Evolutionary conservation across 2,113 vertebrate species (phyloP), one percentile per base, ranked within the genome.

Genomic region (Protomyctophum bolini): DNA sequence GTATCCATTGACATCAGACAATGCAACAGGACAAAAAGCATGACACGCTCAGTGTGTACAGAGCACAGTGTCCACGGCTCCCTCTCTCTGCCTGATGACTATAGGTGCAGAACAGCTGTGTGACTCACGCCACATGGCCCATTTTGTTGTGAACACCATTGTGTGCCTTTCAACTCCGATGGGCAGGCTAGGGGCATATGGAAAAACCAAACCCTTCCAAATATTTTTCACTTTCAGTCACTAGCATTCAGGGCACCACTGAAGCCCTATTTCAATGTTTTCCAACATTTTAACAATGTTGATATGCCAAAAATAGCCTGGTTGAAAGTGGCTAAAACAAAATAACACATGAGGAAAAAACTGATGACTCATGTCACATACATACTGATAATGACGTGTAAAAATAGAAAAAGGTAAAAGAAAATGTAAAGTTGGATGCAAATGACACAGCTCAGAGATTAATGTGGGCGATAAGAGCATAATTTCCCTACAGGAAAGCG

Each of bases 401-500:
- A 60, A 60, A 63, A 65, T 41, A 28, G 50, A 41, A 68, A 72
- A 76, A 63, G 66, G 14, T 72, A 73, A 62, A 58, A 76, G 78
- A 72, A 65, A 82, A 92, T 89, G 90, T 89, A 94, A 93, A 93
- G 84, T 68, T 87, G 85, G 64, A 93, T 92, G 93, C 92, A 94
- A 93, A 94, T 84, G 46, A 21, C 46, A 66, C 72, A 71, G 83
- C 72, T 66, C 54, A 51, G 76, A 84, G 82, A 90, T 88, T 63
- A 75, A 64, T 10, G 14, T 8, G 54, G 67, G 63, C 9, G 85
- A 91, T 91, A 89, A 3, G 70, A 79, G 56, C 64, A 71, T 68
- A 3, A 83, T 86, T 90, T 91, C 75, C 87, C 80, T 88, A 80
- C 72, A 73, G 73, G 76, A 79, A 68, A 52, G 66, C 60, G 70